Conservation (phyloP, 2,113 vertebrate genomes). For the Zeus faber region DNA sequence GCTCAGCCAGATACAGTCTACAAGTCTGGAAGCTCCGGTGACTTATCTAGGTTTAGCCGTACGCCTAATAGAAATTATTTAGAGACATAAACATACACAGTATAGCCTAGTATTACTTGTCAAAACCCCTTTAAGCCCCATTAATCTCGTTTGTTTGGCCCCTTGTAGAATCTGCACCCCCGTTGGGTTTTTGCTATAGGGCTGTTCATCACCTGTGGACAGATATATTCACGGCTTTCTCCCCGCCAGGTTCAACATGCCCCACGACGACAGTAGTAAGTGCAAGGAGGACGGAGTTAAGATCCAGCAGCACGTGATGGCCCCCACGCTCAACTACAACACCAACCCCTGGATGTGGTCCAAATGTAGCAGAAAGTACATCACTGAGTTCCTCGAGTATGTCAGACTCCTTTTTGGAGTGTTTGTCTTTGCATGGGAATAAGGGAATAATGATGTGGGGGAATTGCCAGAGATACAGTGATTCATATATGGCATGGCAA, state of each 20-base stretch:
- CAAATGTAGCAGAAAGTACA: constrained; percentile 97
- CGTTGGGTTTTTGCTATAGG: too few relatives aligned
- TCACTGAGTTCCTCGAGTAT: constrained; percentile 99
- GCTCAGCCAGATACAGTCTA: too few relatives aligned
- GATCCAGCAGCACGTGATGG: constrained; percentile 96
- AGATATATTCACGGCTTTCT: neutral
- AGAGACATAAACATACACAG: too few relatives aligned
- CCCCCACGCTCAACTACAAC: constrained; percentile 93
- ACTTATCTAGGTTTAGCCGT: too few relatives aligned
- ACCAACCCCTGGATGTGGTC: constrained; percentile 99
- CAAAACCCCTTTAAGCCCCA: too few relatives aligned
- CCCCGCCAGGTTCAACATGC: constrained; percentile 93
- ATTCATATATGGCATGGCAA: neutral
- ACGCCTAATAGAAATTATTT: too few relatives aligned
- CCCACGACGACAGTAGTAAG: constrained; percentile 96
- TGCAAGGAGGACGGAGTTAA: constrained; percentile 94
- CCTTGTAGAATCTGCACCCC: too few relatives aligned
- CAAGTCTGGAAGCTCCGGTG: too few relatives aligned
- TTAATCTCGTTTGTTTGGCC: too few relatives aligned
- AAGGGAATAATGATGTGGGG: neutral
- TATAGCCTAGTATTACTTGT: too few relatives aligned
- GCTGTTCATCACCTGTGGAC: too few relatives aligned
- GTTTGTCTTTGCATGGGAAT: constrained; percentile 14
- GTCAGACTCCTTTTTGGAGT: constrained; percentile 47
- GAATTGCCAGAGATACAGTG: neutral